Evolutionary conservation across 2,113 vertebrate genomes (phyloP).

Genomic region (Prinia subflava): DNA sequence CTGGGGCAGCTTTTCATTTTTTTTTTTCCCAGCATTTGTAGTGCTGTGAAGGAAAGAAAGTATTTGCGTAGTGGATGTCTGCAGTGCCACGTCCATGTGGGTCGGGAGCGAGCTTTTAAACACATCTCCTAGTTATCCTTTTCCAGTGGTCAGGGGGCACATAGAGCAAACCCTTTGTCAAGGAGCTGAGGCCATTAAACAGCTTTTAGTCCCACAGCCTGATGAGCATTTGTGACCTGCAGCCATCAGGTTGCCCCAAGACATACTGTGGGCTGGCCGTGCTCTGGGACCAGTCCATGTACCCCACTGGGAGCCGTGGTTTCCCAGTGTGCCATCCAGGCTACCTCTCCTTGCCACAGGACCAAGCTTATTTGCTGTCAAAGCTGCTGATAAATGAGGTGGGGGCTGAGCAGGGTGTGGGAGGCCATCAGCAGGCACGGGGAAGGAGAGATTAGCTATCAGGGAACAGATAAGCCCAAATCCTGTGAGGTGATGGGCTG

Average conservation of each 20-base stretch:
- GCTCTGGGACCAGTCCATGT: not conserved
- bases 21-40: not conserved
- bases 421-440: fast-evolving
- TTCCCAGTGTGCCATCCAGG: not conserved
- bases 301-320: not conserved
- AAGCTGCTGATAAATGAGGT: not conserved
- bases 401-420: not conserved
- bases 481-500: not conserved
- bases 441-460: not conserved
- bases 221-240: not conserved
- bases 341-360: not conserved
- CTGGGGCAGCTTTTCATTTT: not conserved
- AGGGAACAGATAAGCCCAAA: not conserved
- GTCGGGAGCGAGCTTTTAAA: fast-evolving
- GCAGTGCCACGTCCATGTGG: fast-evolving
- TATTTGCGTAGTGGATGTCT: not conserved
- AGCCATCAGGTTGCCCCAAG: not conserved
- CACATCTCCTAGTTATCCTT: not conserved
- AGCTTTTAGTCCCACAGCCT: fast-evolving
- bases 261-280: not conserved
- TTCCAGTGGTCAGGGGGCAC: not conserved
- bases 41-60: not conserved
- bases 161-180: not conserved
- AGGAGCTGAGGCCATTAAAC: not conserved
- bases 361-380: not conserved